Percentiles rank a stretch among this genome's conserved stretches.
Evolutionary conservation across 2,797 vertebrate genomes (phyloP).

Genomic region (Cyprinella venusta): DNA sequence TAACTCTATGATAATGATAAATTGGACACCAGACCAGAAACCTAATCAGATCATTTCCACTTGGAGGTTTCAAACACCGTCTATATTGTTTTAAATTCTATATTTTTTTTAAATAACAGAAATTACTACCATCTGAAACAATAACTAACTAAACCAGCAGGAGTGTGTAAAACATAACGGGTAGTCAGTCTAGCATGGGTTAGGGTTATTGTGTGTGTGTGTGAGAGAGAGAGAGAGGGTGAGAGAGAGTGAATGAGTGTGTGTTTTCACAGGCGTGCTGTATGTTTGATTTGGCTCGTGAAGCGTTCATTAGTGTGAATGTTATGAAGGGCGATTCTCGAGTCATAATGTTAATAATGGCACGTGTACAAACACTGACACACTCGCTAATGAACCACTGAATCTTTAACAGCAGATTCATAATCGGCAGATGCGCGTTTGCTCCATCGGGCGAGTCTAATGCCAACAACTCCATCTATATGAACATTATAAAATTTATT

Average conservation of each 20-base stretch:
- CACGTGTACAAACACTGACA: conserved; percentile 28
- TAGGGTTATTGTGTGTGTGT: no score
- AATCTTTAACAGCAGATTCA: conserved; percentile 6
- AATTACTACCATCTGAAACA: conserved; percentile 61
- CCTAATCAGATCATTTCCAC: conserved; percentile 14
- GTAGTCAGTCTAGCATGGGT: no score
- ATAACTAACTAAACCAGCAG: not conserved
- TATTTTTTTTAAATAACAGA: conserved; percentile 54
- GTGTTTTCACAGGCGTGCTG: conserved; percentile 49
- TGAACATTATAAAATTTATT: not conserved
- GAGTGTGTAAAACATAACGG: no score
- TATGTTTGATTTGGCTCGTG: conserved; percentile 59
- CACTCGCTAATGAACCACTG: conserved; percentile 42
- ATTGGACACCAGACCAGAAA: not conserved
- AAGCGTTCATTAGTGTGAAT: conserved; percentile 46
- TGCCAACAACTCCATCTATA: not conserved
- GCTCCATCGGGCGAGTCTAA: not conserved
- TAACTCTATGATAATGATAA: not conserved
- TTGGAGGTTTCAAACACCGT: conserved; percentile 44
- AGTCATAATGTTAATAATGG: conserved; percentile 27
- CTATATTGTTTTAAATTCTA: conserved; percentile 44
- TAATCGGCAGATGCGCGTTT: not conserved
- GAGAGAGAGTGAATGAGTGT: not conserved
- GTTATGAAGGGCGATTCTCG: conserved; percentile 49
- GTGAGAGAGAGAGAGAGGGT: not conserved